These are phyloP conservation scores for Thaumetopoea pityocampa DNA, from an alignment of 1,140 invertebrate species.

Conservation along the genomic window DNA sequence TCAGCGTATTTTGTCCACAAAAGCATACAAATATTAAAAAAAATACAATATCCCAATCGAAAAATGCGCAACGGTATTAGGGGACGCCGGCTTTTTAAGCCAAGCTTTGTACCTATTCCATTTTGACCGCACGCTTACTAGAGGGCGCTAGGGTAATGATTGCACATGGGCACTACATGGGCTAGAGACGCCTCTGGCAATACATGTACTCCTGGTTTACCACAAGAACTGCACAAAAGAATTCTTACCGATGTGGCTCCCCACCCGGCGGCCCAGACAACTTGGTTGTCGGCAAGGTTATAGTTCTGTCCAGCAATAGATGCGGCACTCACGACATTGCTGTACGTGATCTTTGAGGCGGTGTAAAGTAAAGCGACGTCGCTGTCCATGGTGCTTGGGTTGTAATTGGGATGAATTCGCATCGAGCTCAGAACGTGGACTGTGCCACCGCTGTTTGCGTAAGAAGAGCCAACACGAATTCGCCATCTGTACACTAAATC, in stretches of 20 bases:
- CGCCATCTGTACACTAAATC: slow-evolving; percentile 22
- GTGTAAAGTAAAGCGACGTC: slow-evolving; percentile 74
- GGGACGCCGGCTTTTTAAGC: too few relatives aligned
- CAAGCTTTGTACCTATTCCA: too few relatives aligned
- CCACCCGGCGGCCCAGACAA: slow-evolving; percentile 31
- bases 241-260: slow-evolving; percentile 22
- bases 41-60: too few relatives aligned
- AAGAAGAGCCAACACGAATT: slow-evolving; percentile 26
- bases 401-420: slow-evolving; percentile 73
- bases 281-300: slow-evolving; percentile 18
- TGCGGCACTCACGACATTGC: slow-evolving; percentile 6
- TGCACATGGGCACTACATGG: too few relatives aligned
- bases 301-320: slow-evolving; percentile 22
- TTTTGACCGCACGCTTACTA: too few relatives aligned
- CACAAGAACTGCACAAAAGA: too few relatives aligned
- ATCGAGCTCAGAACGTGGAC: slow-evolving; percentile 27
- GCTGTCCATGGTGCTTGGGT: slow-evolving; percentile 74
- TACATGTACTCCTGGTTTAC: too few relatives aligned
- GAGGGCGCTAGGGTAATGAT: too few relatives aligned
- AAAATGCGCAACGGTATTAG: too few relatives aligned
- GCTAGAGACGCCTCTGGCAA: too few relatives aligned
- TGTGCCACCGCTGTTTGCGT: slow-evolving; percentile 27
- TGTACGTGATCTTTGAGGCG: slow-evolving; percentile 43
- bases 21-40: too few relatives aligned
- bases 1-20: too few relatives aligned